phyloP scores from a whole-genome alignment of 2,888 invertebrate species.

The Apamea anceps region DNA sequence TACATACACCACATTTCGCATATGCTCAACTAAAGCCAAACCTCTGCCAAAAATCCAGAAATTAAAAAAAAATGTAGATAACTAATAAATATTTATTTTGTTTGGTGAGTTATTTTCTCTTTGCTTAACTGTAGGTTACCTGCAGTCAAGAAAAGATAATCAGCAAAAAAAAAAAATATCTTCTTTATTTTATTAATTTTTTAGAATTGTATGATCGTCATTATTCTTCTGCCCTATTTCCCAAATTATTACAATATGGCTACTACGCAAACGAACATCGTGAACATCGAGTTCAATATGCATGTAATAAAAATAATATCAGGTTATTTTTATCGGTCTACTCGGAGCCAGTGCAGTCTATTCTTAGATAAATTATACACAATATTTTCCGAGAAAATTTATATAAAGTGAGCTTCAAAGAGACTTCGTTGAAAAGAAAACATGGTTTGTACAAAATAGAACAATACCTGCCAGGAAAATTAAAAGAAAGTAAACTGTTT shows the following conservation, averaged over 20 bases:
- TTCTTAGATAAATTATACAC: not conserved
- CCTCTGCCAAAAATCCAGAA: not conserved
- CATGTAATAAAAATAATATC: not conserved
- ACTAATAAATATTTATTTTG: not conserved
- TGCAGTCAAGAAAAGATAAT: too few species aligned
- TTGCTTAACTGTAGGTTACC: not conserved
- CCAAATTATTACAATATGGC: not conserved
- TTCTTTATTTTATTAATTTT: too few species aligned
- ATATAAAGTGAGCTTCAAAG: not conserved
- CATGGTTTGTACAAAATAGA: not conserved
- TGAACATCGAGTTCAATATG: not conserved
- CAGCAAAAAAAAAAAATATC: too few species aligned
- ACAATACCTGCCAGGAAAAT: not conserved
- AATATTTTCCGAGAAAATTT: constrained; percentile 13
- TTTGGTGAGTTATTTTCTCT: not conserved
- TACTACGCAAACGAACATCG: not conserved
- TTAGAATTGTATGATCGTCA: not conserved
- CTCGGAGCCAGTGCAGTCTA: not conserved
- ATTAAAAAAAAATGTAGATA: not conserved
- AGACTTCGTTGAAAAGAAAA: not conserved
- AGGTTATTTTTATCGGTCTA: not conserved
- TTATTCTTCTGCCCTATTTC: not conserved
- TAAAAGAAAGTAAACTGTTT: too few species aligned
- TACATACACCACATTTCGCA: not conserved
- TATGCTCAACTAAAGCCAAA: not conserved